Base-by-base conservation (phyloP, 1,140 invertebrate genomes). In the Agraylea sexmaculata region DNA sequence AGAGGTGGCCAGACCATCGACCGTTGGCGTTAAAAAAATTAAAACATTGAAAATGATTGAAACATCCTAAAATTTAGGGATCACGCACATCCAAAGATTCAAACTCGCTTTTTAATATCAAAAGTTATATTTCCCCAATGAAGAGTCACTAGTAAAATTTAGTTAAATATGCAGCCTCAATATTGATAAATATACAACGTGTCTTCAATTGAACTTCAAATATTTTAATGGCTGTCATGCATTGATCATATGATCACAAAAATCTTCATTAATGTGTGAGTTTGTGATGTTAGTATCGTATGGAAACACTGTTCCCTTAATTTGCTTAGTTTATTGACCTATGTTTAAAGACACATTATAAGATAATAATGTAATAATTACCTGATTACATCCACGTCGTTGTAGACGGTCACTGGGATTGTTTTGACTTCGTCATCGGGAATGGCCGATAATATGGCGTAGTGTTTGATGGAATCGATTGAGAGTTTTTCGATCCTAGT, bases 401-500 rank as follows among this genome's bases (percentile, higher is more conserved):
- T 56, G 42, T 64, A 66, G 4, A 58, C 57, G 1, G 66, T 54
- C 30, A 68, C 41, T 60, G 63, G 30, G 48, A 70, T 38, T 16
- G 54, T 15, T 15, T 61, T 62, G 2, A 55, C 50, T 0, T 68
- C 60, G 20, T 68, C 68, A 25, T 66, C 62, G 1, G 70, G 57
- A 51, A 65, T 66, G 21, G 69, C 62, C 2, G 66, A 62, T 2
- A 71, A 64, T 28, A 70, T 57, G 27, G 69, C 53, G 25, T 76
- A 66, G 50, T 86, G 80, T 52, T 65, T 70, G 4, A 69, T 69
- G 0, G 81, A 78, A 54, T 94, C 78, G 30, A 96, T 86, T 4
- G 75, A 69, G 1, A 94, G 51, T 42, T 78, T 82, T 31, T 78
- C 70, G 21, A 96, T 86, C 46, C 79, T 76, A 0, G 86, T 93